Evolutionary conservation across 2,113 vertebrate species (phyloP).

Genomic region (Cariama cristata): DNA sequence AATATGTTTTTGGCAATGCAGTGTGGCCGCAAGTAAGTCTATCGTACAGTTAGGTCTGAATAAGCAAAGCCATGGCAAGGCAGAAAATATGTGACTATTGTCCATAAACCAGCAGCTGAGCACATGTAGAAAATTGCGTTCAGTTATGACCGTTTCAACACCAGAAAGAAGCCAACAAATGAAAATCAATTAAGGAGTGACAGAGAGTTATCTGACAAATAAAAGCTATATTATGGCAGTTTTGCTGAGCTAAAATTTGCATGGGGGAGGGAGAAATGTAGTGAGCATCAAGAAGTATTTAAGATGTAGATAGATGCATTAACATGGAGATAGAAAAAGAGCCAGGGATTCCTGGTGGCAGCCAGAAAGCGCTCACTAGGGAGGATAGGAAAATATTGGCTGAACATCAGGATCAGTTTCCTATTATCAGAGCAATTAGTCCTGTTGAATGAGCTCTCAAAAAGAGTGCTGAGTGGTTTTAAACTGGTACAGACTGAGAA

Average conservation of each 20-base stretch:
- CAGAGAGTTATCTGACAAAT: background rate
- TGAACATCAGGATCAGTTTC: constrained; percentile 48
- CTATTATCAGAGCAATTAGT: constrained; percentile 49
- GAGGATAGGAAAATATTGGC: constrained; percentile 38
- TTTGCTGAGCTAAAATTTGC: background rate
- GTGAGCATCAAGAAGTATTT: background rate
- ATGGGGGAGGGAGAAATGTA: background rate
- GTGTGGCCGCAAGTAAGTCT: background rate
- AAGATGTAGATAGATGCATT: background rate
- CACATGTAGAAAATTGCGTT: background rate
- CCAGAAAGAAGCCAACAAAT: background rate
- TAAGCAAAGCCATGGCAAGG: background rate
- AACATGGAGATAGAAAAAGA: constrained; percentile 8
- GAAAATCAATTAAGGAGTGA: background rate
- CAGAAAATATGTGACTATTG: background rate
- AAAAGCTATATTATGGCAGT: background rate
- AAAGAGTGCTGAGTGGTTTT: constrained; percentile 13
- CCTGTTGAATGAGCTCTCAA: constrained; percentile 36
- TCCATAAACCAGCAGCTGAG: background rate
- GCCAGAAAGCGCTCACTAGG: constrained; percentile 14
- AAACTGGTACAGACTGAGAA: background rate
- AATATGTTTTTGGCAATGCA: background rate
- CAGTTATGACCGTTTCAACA: background rate
- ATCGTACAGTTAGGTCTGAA: background rate
- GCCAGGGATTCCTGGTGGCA: constrained; percentile 20